Base-by-base conservation (phyloP, 2,113 vertebrate species). In the Crotalus tigris region DNA sequence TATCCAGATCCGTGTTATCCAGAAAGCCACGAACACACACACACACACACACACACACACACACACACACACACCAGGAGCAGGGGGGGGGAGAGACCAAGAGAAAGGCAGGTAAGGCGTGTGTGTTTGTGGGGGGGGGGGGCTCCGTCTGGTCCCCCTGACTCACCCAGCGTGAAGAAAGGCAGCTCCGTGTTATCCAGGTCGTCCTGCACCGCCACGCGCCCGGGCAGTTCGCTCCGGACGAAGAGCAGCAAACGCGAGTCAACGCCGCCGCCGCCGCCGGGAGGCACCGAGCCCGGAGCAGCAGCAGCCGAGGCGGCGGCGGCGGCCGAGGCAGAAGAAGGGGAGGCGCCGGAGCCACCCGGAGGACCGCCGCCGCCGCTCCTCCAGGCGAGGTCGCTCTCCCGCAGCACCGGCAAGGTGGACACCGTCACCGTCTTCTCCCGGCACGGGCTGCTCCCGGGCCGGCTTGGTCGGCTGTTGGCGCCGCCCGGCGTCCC, bases 181-280 rank as follows among this genome's bases (percentile, higher is more conserved):
- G 99, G 99, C 95, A 99, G 98, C 97, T 99, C 99, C 5, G 99
- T 99, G 98, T 99, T 99, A 97, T 99, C 99, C 97, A 99, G 98
- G 97, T 99, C 99, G 98, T 99, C 99, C 98, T 99, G 98, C 93
- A 99, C 99, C 55, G 99, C 98, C 96, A 99, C 98, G 97, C 98
- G 98, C 94, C 99, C 99, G 58, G 99, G 99, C 96, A 99, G 97
- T 97, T 99, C 99, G 95, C 98, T 99, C 94, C 99, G 98, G 96
- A 99, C 98, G 97, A 99, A 99, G 95, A 99, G 98, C 94, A 99
- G 97, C 94, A 99, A 98, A 91, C 98, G 98, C 96, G 99, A 99
- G 96, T 99, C 99, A 1, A 6, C 46, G 85, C 85, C 8, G 9
- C 85, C 85, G 4, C 19, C 91, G 98, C 98, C 92, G 98, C 96